Base-by-base conservation (phyloP, 2,113 vertebrate genomes). In the Onychostoma macrolepis region DNA sequence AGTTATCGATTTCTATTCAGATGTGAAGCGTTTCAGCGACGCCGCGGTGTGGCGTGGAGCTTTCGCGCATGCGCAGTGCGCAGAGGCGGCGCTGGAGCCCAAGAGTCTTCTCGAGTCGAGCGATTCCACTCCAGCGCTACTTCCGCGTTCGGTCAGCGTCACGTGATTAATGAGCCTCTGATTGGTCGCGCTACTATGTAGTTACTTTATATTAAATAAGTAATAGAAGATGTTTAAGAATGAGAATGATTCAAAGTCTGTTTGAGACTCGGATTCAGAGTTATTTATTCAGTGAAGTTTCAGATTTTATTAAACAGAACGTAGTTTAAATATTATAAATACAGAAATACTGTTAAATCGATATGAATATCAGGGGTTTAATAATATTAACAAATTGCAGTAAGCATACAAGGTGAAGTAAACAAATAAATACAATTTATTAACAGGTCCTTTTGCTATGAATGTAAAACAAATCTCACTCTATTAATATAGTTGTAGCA, bases 11-110 rank as follows among this genome's bases (percentile, higher is more conserved):
- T 38, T 56, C 30, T 38, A 0, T 38, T 38, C 30, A 7, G 78
- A 4, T 15, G 3, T n/a, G 19, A 78, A 24, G 50, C 2, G 17
- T 33, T 24, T 79, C 28, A 0, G 19, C 1, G 8, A 1, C 76
- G 13, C 75, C 45, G 30, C 67, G 67, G 45, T 50, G 45, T 50
- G 43, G 26, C 2, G 28, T 36, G 28, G 76, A 53, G 48, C 4
- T 24, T 36, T 26, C 9, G 33, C 78, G 78, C 78, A 80, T 80
- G 78, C 78, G 78, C 77, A 53, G 9, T 80, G 78, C 78, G 78
- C 77, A 53, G 48, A 56, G 10, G 48, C 28, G 48, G 9, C 28
- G 15, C 72, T 26, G 19, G 76, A 56, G 13, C 21, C 6, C 21
- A 53, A 61, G 50, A 9, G 5, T 19, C 61, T 38, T 80, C 11